These are phyloP conservation scores for Mythimna lalbum DNA, from an alignment of 2,888 invertebrate species.

Conservation along the genomic window DNA sequence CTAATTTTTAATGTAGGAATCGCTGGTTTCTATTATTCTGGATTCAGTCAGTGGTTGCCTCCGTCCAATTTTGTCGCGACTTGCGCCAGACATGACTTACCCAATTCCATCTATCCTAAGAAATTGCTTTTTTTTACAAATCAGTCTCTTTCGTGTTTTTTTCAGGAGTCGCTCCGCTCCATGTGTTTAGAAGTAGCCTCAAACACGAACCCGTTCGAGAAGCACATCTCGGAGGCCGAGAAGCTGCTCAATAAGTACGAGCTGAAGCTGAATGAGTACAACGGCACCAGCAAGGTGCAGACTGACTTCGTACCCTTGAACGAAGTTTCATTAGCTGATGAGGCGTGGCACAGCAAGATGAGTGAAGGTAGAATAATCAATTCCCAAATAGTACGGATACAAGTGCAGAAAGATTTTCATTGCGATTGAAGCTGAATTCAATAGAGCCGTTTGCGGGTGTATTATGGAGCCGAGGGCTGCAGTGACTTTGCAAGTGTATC, in stretches of 20 bases:
- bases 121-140: background rate
- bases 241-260: conserved; percentile 90
- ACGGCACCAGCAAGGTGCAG: conserved; percentile 76
- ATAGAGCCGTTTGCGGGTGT: no score
- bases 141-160: background rate
- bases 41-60: no score
- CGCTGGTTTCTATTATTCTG: no score
- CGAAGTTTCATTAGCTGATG: conserved; percentile 86
- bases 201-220: conserved; percentile 80
- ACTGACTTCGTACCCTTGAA: conserved; percentile 83
- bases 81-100: no score
- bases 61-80: no score
- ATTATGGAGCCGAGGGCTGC: no score
- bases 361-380: conserved; percentile 84
- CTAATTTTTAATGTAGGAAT: no score
- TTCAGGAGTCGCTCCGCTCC: conserved; percentile 79
- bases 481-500: no score
- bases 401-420: no score
- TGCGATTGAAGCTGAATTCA: no score
- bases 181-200: conserved; percentile 80
- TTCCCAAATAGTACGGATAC: no score
- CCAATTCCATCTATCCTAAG: no score
- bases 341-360: conserved; percentile 89
- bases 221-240: conserved; percentile 87
- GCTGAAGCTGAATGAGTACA: conserved; percentile 88